Conservation (phyloP, 2,797 vertebrate species). For the Danio choprae region DNA sequence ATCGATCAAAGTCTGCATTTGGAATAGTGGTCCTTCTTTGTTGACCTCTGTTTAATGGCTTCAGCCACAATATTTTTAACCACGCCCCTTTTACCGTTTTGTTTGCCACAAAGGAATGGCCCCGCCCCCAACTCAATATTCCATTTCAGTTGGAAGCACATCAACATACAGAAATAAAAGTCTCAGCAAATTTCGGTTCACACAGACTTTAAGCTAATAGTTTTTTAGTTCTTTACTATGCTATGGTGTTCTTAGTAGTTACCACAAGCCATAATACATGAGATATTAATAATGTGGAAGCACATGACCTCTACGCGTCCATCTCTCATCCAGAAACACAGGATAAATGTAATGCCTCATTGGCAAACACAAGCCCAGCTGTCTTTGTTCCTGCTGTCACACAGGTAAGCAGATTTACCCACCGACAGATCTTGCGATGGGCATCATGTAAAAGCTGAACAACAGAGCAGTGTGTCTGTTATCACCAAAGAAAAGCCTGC, state of each 20-base stretch:
- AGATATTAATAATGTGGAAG: neutral
- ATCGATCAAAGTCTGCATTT: no score
- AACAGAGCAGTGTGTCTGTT: constrained; percentile 21
- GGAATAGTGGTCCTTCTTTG: no score
- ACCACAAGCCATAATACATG: no score
- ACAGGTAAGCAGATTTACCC: constrained; percentile 8
- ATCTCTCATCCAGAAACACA: neutral
- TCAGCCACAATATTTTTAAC: no score
- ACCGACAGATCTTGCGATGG: neutral
- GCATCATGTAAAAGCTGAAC: constrained; percentile 16
- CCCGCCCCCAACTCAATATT: no score
- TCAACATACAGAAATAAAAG: no score
- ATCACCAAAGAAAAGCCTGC: constrained; percentile 34
- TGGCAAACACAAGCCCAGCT: constrained; percentile 2
- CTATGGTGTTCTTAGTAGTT: neutral
- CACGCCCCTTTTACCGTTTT: no score
- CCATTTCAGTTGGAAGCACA: no score
- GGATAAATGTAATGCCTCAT: neutral
- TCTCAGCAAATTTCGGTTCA: no score
- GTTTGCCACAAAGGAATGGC: no score
- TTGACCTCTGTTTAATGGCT: no score
- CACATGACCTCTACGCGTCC: neutral
- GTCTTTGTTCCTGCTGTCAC: neutral
- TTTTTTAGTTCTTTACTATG: neutral
- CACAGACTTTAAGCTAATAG: no score